Conservation (phyloP, 2,797 vertebrate genomes). For the Enteromius mattozi region DNA sequence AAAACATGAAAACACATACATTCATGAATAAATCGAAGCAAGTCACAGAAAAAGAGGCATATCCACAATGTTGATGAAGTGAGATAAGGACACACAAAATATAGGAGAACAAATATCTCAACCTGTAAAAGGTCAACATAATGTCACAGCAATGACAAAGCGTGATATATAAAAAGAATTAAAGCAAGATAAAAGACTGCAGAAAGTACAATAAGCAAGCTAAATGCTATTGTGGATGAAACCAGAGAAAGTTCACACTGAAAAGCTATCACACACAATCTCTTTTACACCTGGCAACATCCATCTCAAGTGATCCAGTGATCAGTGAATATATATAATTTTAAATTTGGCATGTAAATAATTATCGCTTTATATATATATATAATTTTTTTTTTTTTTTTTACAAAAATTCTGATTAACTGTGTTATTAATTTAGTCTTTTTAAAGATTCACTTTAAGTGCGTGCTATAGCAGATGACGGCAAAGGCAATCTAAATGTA, state of each 20-base stretch:
- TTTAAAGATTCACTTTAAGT: not conserved
- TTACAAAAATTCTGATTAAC: not conserved
- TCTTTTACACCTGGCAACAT: not conserved
- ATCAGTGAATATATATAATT: not conserved
- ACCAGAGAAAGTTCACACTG: not conserved
- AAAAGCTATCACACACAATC: not conserved
- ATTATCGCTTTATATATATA: too few species aligned
- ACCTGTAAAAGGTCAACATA: constrained; percentile 9
- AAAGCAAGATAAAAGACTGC: not conserved
- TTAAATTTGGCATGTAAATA: too few species aligned
- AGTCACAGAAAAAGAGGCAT: constrained; percentile 50
- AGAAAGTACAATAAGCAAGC: not conserved
- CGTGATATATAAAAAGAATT: not conserved
- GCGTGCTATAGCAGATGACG: not conserved
- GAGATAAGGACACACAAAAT: constrained; percentile 4
- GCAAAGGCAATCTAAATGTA: not conserved
- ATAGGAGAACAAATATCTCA: not conserved
- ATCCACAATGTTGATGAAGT: not conserved
- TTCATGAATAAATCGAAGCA: constrained; percentile 63
- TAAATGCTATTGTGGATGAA: not conserved
- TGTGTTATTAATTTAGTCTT: not conserved
- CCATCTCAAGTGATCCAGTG: not conserved
- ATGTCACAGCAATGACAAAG: constrained; percentile 20
- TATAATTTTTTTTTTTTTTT: too few species aligned
- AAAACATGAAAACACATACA: constrained; percentile 62